Evolutionary conservation across 1,140 invertebrate genomes (phyloP).

Genomic region (Pachypeltis micranthus): DNA sequence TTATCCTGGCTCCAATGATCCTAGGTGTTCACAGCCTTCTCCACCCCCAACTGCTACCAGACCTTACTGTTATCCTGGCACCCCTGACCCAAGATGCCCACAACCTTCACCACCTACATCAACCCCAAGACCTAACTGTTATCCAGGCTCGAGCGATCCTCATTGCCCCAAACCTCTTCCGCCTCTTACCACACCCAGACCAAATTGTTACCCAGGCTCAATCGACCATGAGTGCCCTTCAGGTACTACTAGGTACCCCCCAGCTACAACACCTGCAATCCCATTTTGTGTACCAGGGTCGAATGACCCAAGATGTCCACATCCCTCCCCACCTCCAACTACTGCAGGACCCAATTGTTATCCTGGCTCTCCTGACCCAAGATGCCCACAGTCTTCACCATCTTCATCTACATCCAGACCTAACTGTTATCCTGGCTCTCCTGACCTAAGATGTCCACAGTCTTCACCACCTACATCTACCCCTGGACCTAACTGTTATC

Average conservation of each 20-base stretch:
- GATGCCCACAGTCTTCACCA: conserved; percentile 31
- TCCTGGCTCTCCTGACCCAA: conserved; percentile 31
- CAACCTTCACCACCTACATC: conserved; percentile 25
- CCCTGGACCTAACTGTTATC: conserved; percentile 27
- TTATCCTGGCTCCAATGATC: conserved; percentile 32
- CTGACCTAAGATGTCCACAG: conserved; percentile 30
- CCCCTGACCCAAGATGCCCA: neutral
- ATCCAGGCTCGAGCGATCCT: conserved; percentile 33
- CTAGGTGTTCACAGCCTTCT: conserved; percentile 27
- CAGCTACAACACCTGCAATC: conserved; percentile 17
- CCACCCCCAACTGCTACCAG: conserved; percentile 23
- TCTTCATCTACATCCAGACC: conserved; percentile 19
- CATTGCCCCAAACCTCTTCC: conserved; percentile 25
- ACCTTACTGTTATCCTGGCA: conserved; percentile 29
- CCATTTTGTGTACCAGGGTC: conserved; percentile 4
- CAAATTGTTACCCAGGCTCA: conserved; percentile 31
- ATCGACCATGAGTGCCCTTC: conserved; percentile 32
- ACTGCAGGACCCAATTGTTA: conserved; percentile 23
- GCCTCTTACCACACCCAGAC: neutral
- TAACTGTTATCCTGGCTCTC: conserved; percentile 31
- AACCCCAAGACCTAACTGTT: conserved; percentile 27
- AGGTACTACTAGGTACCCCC: too few species aligned
- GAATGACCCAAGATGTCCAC: neutral
- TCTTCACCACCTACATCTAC: conserved; percentile 23
- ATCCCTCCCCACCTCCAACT: neutral